Evolutionary conservation across 1,140 invertebrate genomes (phyloP), one percentile per base, ranked within the genome.

Genomic region (Oreohelix idahoensis): DNA sequence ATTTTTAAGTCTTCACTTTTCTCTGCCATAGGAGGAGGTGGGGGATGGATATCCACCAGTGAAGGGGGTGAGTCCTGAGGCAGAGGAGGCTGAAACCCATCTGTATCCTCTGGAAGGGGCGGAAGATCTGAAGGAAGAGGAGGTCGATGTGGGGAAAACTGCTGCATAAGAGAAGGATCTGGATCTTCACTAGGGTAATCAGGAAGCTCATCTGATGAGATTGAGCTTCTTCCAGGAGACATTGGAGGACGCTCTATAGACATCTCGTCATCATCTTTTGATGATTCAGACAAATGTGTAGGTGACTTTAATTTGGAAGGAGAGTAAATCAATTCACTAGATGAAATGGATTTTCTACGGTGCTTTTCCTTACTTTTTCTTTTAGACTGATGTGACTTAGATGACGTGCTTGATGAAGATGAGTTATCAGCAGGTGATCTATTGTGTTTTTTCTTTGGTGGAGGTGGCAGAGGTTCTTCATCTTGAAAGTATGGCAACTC

Each of bases 301-400:
- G 73, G 63, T 45, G 81, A 83, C n/a, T 82, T 82, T 17, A 53
- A n/a, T 53, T 71, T 73, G 4, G 80, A 74, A 20, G 80, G 80
- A 36, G 80, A 82, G 32, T 82, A 82, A 49, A 82, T 82, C 26
- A 82, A 49, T n/a, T 82, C 80, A 82, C 80, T 82, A 49, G 80
- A 82, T 13, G 80, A 82, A 38, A 82, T 82, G 49, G 80, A 82
- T 35, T 80, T 66, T 71, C 42, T 80, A 35, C 79, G 36, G 5
- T 38, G 26, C 26, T 39, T 13, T 35, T 20, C 32, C 20, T 73
- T 73, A 10, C 36, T 51, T 35, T 76, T 45, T 45, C 29, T 35
- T 29, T 23, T 26, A n/a, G 74, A 76, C 39, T 45, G 10, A 49
- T 20, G 13, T 38, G 74, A 76, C 29, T 23, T 74, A 35, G 51